A percentile compares a stretch with the other conserved stretches of the same genome.
Conservation (phyloP, 2,113 vertebrate genomes). For the Clarias magur region DNA sequence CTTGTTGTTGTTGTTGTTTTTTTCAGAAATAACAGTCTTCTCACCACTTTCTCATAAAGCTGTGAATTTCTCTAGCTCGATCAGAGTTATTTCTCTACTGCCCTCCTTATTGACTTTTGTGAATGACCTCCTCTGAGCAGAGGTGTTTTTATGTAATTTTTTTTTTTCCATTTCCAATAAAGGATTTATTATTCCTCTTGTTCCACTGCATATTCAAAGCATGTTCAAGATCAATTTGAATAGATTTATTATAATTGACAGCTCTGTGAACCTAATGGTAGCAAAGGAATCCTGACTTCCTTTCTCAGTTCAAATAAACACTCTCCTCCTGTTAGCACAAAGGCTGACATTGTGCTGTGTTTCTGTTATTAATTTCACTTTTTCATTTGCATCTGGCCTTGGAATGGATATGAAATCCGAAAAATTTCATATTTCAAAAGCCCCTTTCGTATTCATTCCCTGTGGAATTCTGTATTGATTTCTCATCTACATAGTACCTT, state of each 20-base stretch:
- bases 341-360: constrained; percentile 26
- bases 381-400: constrained; percentile 19
- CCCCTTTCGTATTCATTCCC: neutral
- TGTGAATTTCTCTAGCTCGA: neutral
- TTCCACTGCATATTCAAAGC: neutral
- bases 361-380: constrained; percentile 32
- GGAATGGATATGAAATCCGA: constrained; percentile 28
- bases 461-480: neutral
- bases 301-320: constrained; percentile 47
- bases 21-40: neutral
- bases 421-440: constrained; percentile 6
- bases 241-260: constrained; percentile 20
- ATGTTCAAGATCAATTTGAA: neutral
- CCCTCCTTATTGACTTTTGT: neutral
- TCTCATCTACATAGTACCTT: neutral
- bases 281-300: constrained; percentile 11
- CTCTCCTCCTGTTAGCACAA: constrained; percentile 24
- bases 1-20: neutral
- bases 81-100: neutral
- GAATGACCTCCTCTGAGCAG: neutral
- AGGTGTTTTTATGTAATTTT: neutral
- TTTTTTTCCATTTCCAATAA: neutral
- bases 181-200: neutral
- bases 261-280: neutral
- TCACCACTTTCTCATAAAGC: neutral